Evolutionary conservation across 2,797 vertebrate species (phyloP).

Genomic region (Hypotaenidia okinawae): DNA sequence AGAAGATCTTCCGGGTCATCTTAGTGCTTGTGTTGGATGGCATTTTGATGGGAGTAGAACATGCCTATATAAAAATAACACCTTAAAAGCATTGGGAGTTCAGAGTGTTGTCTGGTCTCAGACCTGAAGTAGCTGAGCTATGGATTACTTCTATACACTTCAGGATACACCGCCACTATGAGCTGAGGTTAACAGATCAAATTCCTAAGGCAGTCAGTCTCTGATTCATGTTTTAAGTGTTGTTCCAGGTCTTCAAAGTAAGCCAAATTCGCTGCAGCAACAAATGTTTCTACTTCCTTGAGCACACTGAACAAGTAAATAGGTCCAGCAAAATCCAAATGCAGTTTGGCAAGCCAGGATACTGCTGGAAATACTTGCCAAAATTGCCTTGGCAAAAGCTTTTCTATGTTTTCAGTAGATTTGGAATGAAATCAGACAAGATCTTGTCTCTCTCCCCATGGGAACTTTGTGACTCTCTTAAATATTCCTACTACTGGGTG

Average conservation of each 20-base stretch:
- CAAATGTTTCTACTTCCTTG: neutral
- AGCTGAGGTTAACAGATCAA: conserved; percentile 21
- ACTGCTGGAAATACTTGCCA: conserved; percentile 30
- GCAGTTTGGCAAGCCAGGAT: conserved; percentile 16
- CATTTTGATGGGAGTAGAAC: neutral
- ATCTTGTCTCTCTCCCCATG: conserved; percentile 6
- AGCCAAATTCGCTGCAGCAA: conserved; percentile 33
- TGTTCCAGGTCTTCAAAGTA: conserved; percentile 27
- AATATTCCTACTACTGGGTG: neutral
- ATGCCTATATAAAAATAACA: neutral
- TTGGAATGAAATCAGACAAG: conserved; percentile 35
- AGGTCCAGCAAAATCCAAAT: conserved; percentile 35
- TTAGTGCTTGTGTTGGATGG: neutral
- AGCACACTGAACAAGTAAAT: conserved; percentile 6
- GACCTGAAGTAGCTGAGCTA: neutral
- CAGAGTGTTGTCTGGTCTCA: neutral
- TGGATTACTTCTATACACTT: neutral
- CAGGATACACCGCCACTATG: neutral
- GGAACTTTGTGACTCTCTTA: conserved; percentile 14
- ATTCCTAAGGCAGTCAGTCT: neutral
- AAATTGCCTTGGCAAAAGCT: conserved; percentile 28
- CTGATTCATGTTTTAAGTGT: conserved; percentile 35
- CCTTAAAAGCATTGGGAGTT: neutral
- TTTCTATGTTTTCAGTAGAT: conserved; percentile 33
- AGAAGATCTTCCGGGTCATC: neutral